phyloP scores from a whole-genome alignment of 2,797 vertebrate species.

The Bufotes viridis region DNA sequence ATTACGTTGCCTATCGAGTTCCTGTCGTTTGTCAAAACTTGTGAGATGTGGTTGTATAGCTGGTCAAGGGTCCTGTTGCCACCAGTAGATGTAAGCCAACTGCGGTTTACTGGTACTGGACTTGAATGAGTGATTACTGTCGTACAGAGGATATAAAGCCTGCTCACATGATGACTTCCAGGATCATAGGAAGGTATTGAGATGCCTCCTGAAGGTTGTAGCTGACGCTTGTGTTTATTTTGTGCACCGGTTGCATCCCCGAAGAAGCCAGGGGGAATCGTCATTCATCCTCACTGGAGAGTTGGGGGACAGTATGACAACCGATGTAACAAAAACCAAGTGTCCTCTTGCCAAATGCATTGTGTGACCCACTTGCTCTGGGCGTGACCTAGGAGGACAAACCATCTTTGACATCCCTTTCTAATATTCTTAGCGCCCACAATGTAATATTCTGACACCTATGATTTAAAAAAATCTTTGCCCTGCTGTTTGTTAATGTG shows the following conservation, averaged over 20 bases:
- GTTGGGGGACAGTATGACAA: too few relatives aligned
- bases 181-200: too few relatives aligned
- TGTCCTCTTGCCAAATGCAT: too few relatives aligned
- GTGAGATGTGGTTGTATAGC: conserved; percentile 10
- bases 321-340: too few relatives aligned
- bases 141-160: background rate
- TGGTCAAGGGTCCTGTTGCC: conserved; percentile 8
- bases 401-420: background rate
- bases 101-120: background rate
- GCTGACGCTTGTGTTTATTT: too few relatives aligned
- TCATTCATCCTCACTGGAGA: background rate
- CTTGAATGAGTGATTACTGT: background rate
- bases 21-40: conserved; percentile 33
- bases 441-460: too few relatives aligned
- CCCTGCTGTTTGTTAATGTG: background rate
- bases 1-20: conserved; percentile 8
- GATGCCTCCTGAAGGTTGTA: background rate
- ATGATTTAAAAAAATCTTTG: too few relatives aligned
- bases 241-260: background rate
- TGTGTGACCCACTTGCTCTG: background rate
- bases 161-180: background rate
- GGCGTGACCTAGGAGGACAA: background rate
- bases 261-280: background rate
- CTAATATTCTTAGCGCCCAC: too few relatives aligned
- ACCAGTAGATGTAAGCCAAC: too few relatives aligned